phyloP scores from a whole-genome alignment of 1,140 invertebrate genomes.

The Orussus abietinus region DNA sequence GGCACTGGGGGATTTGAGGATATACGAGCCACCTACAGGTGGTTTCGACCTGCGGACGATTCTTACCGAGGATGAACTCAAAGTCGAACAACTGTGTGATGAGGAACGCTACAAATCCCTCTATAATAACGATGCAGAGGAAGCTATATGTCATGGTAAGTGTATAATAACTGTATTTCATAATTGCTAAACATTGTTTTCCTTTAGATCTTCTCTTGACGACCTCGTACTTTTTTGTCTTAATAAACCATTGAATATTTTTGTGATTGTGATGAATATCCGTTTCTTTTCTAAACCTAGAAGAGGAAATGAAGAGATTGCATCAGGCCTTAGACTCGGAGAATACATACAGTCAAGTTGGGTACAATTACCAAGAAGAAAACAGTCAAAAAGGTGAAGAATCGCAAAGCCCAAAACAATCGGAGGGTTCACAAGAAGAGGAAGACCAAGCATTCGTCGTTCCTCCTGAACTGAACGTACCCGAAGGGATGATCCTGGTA shows the following conservation, averaged over 20 bases:
- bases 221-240: too few species aligned
- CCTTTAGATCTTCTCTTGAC: too few species aligned
- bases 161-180: conserved; percentile 12
- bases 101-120: conserved; percentile 86
- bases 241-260: too few species aligned
- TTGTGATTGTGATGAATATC: neutral
- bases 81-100: conserved; percentile 83
- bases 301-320: conserved; percentile 86
- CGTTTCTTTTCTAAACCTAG: conserved; percentile 50
- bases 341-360: conserved; percentile 73
- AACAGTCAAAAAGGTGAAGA: conserved; percentile 39
- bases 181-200: too few species aligned
- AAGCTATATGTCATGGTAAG: conserved; percentile 78
- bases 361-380: conserved; percentile 69
- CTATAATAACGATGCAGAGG: conserved; percentile 81
- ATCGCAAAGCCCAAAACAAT: conserved; percentile 42
- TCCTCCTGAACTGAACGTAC: conserved; percentile 67
- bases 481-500: conserved; percentile 70
- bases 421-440: conserved; percentile 50
- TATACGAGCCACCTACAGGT: conserved; percentile 69
- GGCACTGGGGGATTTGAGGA: conserved; percentile 73
- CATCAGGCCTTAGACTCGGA: conserved; percentile 68
- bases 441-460: conserved; percentile 72
- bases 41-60: conserved; percentile 65
- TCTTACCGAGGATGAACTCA: conserved; percentile 73